Evolutionary conservation across 2,888 invertebrate genomes (phyloP).

Genomic region (Polydrusus pterygomalis): DNA sequence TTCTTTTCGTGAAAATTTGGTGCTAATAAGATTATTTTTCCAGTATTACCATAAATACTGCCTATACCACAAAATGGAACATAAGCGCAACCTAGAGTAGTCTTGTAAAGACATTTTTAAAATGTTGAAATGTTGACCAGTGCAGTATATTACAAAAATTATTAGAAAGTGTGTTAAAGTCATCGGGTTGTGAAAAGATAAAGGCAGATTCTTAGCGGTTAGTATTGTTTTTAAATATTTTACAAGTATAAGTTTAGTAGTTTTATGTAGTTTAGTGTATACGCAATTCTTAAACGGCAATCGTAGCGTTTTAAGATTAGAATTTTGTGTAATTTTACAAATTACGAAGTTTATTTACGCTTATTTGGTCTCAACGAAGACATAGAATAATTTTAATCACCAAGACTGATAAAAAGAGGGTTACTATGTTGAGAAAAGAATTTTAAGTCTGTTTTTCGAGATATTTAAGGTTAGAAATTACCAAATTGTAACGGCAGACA

Average conservation of each 20-base stretch:
- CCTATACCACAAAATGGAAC: neutral
- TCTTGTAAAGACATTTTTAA: neutral
- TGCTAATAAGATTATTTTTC: neutral
- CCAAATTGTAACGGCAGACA: neutral
- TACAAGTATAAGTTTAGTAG: neutral
- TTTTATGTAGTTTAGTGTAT: slow-evolving; percentile 6
- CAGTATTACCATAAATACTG: neutral
- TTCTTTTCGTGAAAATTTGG: too few species aligned
- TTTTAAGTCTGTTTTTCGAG: neutral
- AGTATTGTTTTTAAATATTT: too few species aligned
- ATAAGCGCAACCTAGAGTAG: neutral
- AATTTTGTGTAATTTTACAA: slow-evolving; percentile 19
- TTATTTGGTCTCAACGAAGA: neutral
- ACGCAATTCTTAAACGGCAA: slow-evolving; percentile 6
- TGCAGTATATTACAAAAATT: too few species aligned
- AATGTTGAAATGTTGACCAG: neutral
- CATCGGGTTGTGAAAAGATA: neutral
- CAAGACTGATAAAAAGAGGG: slow-evolving; percentile 8
- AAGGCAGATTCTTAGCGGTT: neutral
- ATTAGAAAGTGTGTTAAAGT: neutral
- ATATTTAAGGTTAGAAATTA: neutral
- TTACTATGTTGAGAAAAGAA: neutral
- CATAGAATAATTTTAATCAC: neutral
- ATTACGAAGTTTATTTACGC: slow-evolving; percentile 11
- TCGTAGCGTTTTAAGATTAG: neutral